These are phyloP conservation scores for Cephus pygmeus DNA, from an alignment of 2,888 invertebrate species.

Conservation along the genomic window DNA sequence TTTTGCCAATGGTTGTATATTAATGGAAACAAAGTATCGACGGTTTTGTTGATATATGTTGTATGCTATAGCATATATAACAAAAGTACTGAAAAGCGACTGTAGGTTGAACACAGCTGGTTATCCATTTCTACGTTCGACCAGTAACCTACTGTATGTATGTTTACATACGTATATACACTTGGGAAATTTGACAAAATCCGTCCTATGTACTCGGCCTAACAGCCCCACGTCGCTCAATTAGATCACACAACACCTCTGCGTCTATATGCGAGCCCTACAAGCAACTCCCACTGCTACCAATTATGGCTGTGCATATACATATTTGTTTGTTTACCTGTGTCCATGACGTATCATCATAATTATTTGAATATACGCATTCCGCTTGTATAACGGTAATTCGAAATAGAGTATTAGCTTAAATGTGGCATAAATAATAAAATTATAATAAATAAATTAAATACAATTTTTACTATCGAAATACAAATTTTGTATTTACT, in stretches of 20 bases:
- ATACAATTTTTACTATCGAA: neutral
- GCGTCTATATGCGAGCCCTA: constrained; percentile 24
- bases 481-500: neutral
- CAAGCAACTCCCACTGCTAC: constrained; percentile 30
- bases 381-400: neutral
- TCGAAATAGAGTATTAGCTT: neutral
- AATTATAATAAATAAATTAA: neutral
- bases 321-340: constrained; percentile 2
- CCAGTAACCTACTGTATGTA: neutral
- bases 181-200: constrained; percentile 34
- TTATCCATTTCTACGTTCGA: constrained; percentile 19
- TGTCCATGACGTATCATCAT: neutral
- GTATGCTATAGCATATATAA: neutral
- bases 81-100: neutral
- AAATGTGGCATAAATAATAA: neutral
- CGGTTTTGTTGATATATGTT: neutral
- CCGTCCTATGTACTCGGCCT: constrained; percentile 22
- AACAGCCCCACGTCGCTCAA: constrained; percentile 27
- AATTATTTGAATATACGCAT: neutral
- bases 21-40: neutral
- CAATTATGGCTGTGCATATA: constrained; percentile 30
- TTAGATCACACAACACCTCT: constrained; percentile 28
- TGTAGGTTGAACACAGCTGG: constrained; percentile 2
- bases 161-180: constrained; percentile 10
- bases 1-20: neutral